Base-by-base conservation (phyloP, 2,888 invertebrate genomes). In the Noctua janthe region DNA sequence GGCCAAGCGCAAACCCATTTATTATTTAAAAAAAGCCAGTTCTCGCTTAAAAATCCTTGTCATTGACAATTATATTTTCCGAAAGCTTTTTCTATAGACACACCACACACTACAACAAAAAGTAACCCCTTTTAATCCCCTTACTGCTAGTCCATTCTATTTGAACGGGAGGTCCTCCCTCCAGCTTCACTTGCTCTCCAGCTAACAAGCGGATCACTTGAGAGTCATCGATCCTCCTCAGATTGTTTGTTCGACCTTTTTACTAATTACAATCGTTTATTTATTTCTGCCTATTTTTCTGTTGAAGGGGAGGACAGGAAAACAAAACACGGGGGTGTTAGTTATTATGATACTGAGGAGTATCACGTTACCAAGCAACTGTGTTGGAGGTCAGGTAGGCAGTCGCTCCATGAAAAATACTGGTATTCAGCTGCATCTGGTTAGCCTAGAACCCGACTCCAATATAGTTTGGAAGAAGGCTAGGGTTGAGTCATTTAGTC, bases 181-280 rank as follows among this genome's bases (percentile, higher is more conserved):
- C 75, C 73, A 67, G 71, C 51, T n/a, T 70, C 73, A 13, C 64
- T 59, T 20, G 64, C 84, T 71, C 86, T 87, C 56, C 71, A 77
- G 23, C 54, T 87, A 82, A 78, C 88, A 81, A 88, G 78, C 81
- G 13, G 74, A 77, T 56, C 81, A 64, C 67, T 86, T 35, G 76
- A 89, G 82, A 49, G 78, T 47, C 79, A 87, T 88, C 72, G 87
- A 89, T 88, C 62, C 76, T 73, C 59, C 67, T 83, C 15, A 15
- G 17, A 20, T 71, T 82, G 64, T 87, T 87, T 78, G 70, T 74
- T 64, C 66, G 20, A 62, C n/a, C 64, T 76, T 75, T 88, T 83
- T 77, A 73, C 74, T 83, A 74, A 82, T 80, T 75, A 56, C 56
- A 29, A 78, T 78, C 72, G 81, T 29, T 64, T 62, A 81, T 71